Base-by-base conservation (phyloP, 2,797 vertebrate species). In the Scolopax bukidnonensis region DNA sequence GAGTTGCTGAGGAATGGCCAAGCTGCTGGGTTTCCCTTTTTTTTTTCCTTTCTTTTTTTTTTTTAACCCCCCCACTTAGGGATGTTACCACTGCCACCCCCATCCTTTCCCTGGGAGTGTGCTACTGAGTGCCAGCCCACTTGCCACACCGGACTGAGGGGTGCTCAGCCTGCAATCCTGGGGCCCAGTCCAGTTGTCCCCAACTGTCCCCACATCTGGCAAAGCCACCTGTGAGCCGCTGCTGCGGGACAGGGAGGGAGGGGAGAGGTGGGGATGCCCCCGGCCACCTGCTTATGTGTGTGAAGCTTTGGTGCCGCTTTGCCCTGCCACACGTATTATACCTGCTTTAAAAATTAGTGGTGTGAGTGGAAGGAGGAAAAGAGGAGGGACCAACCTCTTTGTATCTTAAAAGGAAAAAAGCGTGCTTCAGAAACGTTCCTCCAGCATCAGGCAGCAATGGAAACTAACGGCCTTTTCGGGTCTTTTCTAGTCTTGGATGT, bases 401-500 rank as follows among this genome's bases (percentile, higher is more conserved):
- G 84, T 88, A 88, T 96, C 87, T 78, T 77, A 54, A 95, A 97
- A 96, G 91, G 94, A 96, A 95, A 96, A 95, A 89, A 94, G 89
- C 4, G 94, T 96, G 95, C 96, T 97, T 97, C 93, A 96, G 98
- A 95, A 98, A 82, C 59, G 70, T 85, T 97, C 84, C 95, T 96
- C 91, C 92, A 74, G 91, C 19, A 0, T 69, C 96, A 89, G 97
- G 96, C 96, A 78, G 89, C 96, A 50, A 75, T 87, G 95, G 94
- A 90, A 97, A 95, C 95, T 95, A 94, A 87, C 4, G 93, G 96
- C 98, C 96, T 94, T 70, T 95, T 91, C 27, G 38, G 93, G 95
- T 96, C 97, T 97, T 96, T 96, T 98, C 96, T 97, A 87, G 97
- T 97, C 97, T 98, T 97, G 97, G 96, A 98, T 97, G 97, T 97